Base-by-base conservation (phyloP, 2,797 vertebrate genomes). In the Intellagama lesueurii region DNA sequence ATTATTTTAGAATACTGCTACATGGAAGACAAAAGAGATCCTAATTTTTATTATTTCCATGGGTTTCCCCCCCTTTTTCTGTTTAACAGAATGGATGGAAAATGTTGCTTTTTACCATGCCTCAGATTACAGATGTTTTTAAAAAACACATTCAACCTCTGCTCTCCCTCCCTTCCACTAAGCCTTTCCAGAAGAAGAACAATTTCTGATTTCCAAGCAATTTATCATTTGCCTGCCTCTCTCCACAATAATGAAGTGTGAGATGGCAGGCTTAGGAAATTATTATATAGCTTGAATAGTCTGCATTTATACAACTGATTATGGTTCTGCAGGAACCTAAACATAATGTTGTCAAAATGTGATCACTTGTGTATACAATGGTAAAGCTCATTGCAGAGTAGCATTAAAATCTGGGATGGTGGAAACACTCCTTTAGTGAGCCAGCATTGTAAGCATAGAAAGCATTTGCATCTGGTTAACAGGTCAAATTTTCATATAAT, bases 201-300 rank as follows among this genome's bases (percentile, higher is more conserved):
- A 91, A 91, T 94, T 96, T 95, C 94, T 94, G 91, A 95, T 87
- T 94, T 93, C 90, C 90, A 80, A 93, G 90, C 90, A 96, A 88
- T 96, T 96, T 95, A 95, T 95, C 91, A 95, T 94, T 95, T 94
- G 90, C 87, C 82, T 95, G 86, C 81, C 69, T 94, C 91, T 94
- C 93, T 84, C 92, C 86, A 92, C 56, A 91, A 93, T 91, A 88
- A 88, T 80, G 78, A 73, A 88, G 72, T 72, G 89, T 89, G 91
- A 95, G 95, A 91, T 81, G 76, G 93, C 78, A 94, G 84, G 94
- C 81, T 87, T 92, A 89, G 94, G 88, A 92, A 93, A 95, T 93
- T 94, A 91, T 95, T 81, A 92, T 93, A 92, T 90, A 93, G 88
- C 88, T 44, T 94, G 91, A 96, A 94, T 89, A 91, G 89, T 92